Evolutionary conservation across 2,888 invertebrate species (phyloP), one percentile per base, ranked within the genome.

Genomic region (Aricia artaxerxes): DNA sequence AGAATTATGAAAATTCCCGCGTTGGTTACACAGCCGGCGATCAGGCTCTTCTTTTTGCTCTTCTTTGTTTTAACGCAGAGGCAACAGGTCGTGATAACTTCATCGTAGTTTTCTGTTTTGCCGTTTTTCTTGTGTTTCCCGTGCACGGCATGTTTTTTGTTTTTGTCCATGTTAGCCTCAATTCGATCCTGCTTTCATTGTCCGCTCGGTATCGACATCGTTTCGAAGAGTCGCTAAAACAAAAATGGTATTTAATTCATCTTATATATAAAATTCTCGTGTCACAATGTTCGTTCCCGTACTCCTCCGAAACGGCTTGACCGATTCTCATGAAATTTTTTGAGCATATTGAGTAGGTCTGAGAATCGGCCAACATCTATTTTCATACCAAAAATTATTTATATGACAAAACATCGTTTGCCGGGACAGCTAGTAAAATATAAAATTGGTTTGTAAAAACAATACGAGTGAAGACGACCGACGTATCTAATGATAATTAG

Each of bases 1-100:
- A 98, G 95, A 44, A 98, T 93, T 78, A 96, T 95, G 88, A 98
- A 98, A 84, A 98, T 97, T 77, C 97, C 97, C 81, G 97, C 92
- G 91, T 98, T 98, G 77, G 97, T 97, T 81, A 97, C 94, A 83
- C 97, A 95, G 13, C 97, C 97, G 44, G 97, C 96, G 31, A 94
- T 88, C 1, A 95, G 86, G 80, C 91, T 92, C 82, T 94, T 94
- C 85, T 94, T 94, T 82, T 94, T 92, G 81, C 91, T 92, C 81
- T 91, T 94, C 82, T 92, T 93, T 16, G 94, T 94, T 86, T 92
- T 94, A 80, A 95, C 87, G 82, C 95, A 95, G 81, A 95, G 89
- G 83, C 95, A 95, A 82, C 95, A 95, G 0, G 93, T 94, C 7
- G 93, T 92, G 57, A 90, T 87, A 78, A 90, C 86, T 76, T 94